These are phyloP conservation scores for Enteromius paludinosus DNA, from an alignment of 2,797 vertebrate species.

Conservation along the genomic window DNA sequence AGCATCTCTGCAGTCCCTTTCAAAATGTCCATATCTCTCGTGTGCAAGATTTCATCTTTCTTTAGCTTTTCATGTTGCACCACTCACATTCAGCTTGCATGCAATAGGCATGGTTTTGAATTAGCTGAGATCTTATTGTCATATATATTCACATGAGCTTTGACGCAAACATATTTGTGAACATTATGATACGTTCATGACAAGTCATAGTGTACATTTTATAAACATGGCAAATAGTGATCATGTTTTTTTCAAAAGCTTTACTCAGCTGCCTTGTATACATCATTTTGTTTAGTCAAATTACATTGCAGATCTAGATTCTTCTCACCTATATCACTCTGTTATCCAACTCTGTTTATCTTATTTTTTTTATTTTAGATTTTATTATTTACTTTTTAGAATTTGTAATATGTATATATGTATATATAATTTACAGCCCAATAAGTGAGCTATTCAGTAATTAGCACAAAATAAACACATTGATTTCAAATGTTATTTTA, in stretches of 20 bases:
- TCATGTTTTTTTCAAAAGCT: background rate
- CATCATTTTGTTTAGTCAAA: background rate
- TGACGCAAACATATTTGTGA: slow-evolving; percentile 14
- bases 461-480: background rate
- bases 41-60: slow-evolving; percentile 58
- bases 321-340: background rate
- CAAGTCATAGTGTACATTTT: slow-evolving; percentile 15
- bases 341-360: background rate
- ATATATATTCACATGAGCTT: slow-evolving; percentile 29
- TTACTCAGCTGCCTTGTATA: background rate
- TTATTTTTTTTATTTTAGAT: background rate
- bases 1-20: slow-evolving; percentile 68
- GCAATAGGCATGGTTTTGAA: slow-evolving; percentile 36
- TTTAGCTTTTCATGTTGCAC: slow-evolving; percentile 49
- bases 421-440: too few relatives aligned
- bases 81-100: slow-evolving; percentile 33
- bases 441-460: background rate
- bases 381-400: background rate
- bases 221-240: slow-evolving; percentile 24
- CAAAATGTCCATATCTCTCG: slow-evolving; percentile 59
- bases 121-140: slow-evolving; percentile 52
- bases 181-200: background rate
- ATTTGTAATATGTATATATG: too few relatives aligned
- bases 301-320: background rate
- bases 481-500: background rate